A percentile compares a stretch with the other conserved stretches of the same genome.
phyloP scores from a whole-genome alignment of 1,140 invertebrate species.

The Conus ventricosus region DNA sequence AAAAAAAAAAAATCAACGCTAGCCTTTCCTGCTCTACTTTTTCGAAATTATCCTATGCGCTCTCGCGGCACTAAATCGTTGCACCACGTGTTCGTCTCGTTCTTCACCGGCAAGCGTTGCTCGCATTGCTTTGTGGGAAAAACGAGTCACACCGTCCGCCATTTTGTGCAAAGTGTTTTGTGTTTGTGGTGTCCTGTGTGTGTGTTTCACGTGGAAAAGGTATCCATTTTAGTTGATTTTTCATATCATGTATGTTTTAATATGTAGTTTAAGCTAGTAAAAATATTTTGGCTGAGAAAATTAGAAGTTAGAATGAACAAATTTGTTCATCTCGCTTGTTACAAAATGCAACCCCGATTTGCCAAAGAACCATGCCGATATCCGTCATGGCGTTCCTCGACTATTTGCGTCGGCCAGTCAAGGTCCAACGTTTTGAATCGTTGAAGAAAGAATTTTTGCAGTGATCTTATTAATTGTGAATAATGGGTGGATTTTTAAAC shows the following conservation, averaged over 20 bases:
- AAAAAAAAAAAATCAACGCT: background rate
- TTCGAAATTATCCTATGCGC: background rate
- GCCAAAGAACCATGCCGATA: too few species aligned
- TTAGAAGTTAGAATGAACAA: background rate
- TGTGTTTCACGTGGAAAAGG: constrained; percentile 65
- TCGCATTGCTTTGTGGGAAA: constrained; percentile 43
- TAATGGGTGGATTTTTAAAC: too few species aligned
- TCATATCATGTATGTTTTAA: constrained; percentile 8
- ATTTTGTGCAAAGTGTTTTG: constrained; percentile 58
- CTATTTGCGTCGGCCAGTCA: constrained; percentile 9
- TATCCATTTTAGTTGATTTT: constrained; percentile 37
- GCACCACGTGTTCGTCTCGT: constrained; percentile 25
- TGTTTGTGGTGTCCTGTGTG: constrained; percentile 65
- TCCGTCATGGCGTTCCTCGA: background rate
- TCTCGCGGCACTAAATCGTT: constrained; percentile 2
- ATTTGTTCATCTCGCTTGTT: too few species aligned
- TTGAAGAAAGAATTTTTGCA: background rate
- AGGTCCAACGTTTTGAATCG: constrained; percentile 15
- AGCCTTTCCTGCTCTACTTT: background rate
- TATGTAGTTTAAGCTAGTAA: background rate
- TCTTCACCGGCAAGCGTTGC: constrained; percentile 31
- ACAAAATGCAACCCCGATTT: too few species aligned
- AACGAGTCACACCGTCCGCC: constrained; percentile 63
- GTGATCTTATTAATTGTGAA: too few species aligned
- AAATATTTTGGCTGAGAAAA: background rate